A percentile compares a stretch with the other conserved stretches of the same genome.
Evolutionary conservation across 2,797 vertebrate genomes (phyloP).

Genomic region (Rhincodon typus): DNA sequence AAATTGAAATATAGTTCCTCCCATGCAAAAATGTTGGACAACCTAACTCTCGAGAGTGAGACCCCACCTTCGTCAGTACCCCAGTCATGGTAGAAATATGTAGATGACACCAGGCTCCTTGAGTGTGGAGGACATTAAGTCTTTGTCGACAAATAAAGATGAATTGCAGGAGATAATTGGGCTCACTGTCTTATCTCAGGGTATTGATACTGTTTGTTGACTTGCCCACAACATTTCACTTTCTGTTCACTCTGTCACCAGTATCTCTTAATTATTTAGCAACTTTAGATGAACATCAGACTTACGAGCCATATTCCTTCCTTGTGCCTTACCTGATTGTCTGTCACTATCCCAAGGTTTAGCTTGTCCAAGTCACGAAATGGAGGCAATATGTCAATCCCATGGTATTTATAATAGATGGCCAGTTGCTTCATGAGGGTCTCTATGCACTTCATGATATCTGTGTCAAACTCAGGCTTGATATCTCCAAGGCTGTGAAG

Average conservation of each 20-base stretch:
- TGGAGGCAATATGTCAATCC: background rate
- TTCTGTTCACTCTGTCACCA: background rate
- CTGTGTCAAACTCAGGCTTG: background rate
- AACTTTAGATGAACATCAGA: background rate
- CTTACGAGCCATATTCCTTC: background rate
- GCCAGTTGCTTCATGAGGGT: conserved; percentile 21
- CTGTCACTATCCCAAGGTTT: background rate
- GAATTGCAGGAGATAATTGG: background rate
- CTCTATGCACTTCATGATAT: background rate
- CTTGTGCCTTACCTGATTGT: background rate
- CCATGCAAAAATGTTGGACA: too few species aligned
- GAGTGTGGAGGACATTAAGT: background rate
- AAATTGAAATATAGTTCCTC: too few species aligned
- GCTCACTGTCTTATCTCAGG: background rate
- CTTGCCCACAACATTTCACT: background rate
- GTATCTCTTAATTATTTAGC: background rate
- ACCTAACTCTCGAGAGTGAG: background rate
- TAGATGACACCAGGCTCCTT: background rate
- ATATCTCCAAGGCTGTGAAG: background rate
- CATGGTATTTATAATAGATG: conserved; percentile 27
- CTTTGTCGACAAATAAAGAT: background rate
- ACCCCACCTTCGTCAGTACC: background rate
- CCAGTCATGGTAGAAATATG: background rate
- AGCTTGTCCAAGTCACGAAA: background rate
- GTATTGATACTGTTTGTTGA: background rate